Conservation (phyloP, 2,113 vertebrate genomes). For the Melozone crissalis region DNA sequence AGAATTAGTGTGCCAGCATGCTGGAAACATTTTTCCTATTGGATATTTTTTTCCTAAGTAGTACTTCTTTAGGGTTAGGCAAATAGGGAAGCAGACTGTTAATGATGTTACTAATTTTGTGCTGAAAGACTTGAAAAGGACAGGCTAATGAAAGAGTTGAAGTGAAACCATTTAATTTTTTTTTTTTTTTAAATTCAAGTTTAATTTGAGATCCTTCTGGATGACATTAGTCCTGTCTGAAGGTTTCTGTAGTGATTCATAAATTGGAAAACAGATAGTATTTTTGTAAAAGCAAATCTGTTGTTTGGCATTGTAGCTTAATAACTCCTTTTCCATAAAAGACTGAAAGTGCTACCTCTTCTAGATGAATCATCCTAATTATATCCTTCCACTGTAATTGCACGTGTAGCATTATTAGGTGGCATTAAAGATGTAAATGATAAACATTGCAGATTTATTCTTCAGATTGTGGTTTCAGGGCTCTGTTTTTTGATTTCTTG, state of each 20-base stretch:
- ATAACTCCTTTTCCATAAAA: neutral
- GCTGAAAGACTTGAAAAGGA: neutral
- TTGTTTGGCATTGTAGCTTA: neutral
- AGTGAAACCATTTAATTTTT: neutral
- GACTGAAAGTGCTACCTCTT: neutral
- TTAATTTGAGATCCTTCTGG: neutral
- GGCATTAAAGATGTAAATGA: conserved; percentile 9
- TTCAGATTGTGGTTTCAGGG: conserved; percentile 23
- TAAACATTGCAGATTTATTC: neutral
- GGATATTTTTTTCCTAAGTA: neutral
- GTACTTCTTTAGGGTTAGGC: neutral
- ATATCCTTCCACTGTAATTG: conserved; percentile 32
- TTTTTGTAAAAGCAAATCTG: neutral
- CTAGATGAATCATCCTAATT: conserved; percentile 44
- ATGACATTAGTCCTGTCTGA: neutral
- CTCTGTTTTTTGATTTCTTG: conserved; percentile 2
- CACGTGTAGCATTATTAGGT: neutral
- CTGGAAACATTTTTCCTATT: neutral
- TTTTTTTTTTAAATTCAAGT: neutral
- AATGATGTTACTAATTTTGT: neutral
- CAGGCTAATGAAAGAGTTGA: neutral
- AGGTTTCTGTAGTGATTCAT: neutral
- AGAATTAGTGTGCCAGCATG: neutral
- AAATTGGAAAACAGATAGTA: neutral
- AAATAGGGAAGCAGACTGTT: neutral